Base-by-base conservation (phyloP, 2,797 vertebrate genomes). In the Melanitta fusca region DNA sequence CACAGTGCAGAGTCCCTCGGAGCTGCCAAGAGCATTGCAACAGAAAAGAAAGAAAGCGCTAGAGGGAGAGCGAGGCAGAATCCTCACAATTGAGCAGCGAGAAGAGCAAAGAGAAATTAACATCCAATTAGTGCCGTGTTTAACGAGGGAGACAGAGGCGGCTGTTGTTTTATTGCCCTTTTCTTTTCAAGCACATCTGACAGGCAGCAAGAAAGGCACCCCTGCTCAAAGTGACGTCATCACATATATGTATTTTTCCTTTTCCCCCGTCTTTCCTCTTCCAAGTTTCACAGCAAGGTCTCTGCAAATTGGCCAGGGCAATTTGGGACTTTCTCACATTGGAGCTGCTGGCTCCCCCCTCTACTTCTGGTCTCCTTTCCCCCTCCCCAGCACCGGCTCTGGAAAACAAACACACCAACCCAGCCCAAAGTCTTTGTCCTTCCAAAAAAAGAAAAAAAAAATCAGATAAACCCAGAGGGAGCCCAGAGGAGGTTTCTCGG, bases 31-130 rank as follows among this genome's bases (percentile, higher is more conserved):
- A 96, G 88, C 94, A 66, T 92, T 85, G 91, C 95, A 94, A 95
- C 93, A 91, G 96, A 81, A 89, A 95, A 95, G 93, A 94, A 92
- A 88, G 91, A 66, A 93, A 91, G 91, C 49, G 39, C 27, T 93
- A 84, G 94, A 79, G 85, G 62, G 90, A 91, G 90, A 91, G 91
- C 80, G 77, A 56, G 91, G 92, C 93, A 74, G 90, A 95, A 91
- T 91, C 91, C 85, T 94, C 93, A 96, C 96, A 97, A 96, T 97
- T 92, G 85, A 97, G 94, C 97, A 97, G 97, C 95, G 71, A 97
- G 96, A 97, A 97, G 97, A 97, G 97, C 97, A 97, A 97, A 95
- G 94, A 94, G 92, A 96, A 97, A 97, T 97, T 97, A 97, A 97
- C 97, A 97, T 97, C 97, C 97, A 97, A 97, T 97, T 97, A 97